Conservation (phyloP, 2,113 vertebrate species). For the Sinosuthora webbiana region DNA sequence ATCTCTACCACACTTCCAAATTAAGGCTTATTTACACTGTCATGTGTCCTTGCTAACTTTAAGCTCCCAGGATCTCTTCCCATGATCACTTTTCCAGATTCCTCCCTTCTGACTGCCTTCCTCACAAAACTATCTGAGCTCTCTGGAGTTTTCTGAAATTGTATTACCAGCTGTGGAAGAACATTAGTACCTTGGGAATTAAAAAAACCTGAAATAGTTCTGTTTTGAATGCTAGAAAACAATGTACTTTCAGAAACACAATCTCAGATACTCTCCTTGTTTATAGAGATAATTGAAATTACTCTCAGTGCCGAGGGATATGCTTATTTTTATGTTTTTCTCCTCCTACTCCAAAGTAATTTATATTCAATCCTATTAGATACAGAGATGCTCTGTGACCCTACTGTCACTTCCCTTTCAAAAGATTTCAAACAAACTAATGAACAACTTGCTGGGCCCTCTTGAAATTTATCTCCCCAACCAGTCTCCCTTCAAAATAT, state of each 20-base stretch:
- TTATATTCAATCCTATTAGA: neutral
- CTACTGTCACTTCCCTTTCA: neutral
- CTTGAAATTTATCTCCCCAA: neutral
- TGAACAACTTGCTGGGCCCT: neutral
- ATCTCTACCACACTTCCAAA: neutral
- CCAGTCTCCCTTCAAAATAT: neutral
- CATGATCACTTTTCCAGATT: neutral
- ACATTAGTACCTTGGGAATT: neutral
- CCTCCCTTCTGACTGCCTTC: neutral
- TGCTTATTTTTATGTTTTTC: neutral
- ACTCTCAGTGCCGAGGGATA: neutral
- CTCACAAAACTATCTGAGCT: neutral
- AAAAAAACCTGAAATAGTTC: neutral
- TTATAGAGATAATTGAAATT: neutral
- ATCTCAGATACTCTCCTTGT: neutral
- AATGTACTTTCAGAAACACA: neutral
- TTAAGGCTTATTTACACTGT: neutral
- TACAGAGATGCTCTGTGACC: neutral
- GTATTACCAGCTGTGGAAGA: neutral
- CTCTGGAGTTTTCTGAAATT: neutral
- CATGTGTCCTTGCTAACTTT: neutral
- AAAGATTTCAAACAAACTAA: neutral
- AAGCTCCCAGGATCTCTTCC: neutral
- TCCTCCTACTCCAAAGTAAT: neutral
- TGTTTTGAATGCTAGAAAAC: neutral